These are phyloP conservation scores for Capromys pilorides DNA, from an alignment of 2,797 vertebrate genomes.

Conservation along the genomic window DNA sequence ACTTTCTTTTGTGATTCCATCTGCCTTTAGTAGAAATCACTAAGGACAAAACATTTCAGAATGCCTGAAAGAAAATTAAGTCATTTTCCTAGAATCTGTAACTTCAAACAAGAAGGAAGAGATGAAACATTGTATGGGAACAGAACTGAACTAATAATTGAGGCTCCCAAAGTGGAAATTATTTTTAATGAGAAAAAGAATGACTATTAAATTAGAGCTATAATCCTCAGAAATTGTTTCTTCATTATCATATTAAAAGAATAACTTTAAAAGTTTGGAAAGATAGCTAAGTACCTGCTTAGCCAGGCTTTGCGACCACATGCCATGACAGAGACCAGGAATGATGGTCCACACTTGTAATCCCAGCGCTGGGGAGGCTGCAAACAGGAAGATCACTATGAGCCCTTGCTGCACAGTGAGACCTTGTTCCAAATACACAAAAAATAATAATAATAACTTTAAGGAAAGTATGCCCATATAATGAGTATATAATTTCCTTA, in stretches of 20 bases:
- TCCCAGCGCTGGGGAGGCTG: too few species aligned
- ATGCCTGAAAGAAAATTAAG: conserved; percentile 38
- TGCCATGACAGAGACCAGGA: too few species aligned
- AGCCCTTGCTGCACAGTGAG: too few species aligned
- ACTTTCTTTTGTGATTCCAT: conserved; percentile 58
- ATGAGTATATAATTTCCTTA: background rate
- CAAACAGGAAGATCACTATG: too few species aligned
- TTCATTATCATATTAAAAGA: background rate
- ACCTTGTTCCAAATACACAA: too few species aligned
- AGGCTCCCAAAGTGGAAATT: background rate
- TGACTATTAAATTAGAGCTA: background rate
- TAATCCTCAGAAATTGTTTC: conserved; percentile 2
- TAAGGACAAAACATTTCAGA: conserved; percentile 48
- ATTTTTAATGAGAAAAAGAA: conserved; percentile 49
- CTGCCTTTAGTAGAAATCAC: conserved; percentile 31
- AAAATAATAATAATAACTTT: background rate
- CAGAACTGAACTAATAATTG: conserved; percentile 1
- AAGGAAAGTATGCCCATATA: too few species aligned
- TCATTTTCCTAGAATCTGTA: conserved; percentile 31
- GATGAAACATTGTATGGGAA: background rate
- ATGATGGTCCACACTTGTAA: too few species aligned
- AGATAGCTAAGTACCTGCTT: too few species aligned
- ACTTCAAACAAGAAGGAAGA: conserved; percentile 7
- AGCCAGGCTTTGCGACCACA: too few species aligned
- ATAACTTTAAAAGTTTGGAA: background rate